These are phyloP conservation scores for Halocynthia roretzi DNA, from an alignment of 23 tunicate genomes.

Conservation along the genomic window DNA sequence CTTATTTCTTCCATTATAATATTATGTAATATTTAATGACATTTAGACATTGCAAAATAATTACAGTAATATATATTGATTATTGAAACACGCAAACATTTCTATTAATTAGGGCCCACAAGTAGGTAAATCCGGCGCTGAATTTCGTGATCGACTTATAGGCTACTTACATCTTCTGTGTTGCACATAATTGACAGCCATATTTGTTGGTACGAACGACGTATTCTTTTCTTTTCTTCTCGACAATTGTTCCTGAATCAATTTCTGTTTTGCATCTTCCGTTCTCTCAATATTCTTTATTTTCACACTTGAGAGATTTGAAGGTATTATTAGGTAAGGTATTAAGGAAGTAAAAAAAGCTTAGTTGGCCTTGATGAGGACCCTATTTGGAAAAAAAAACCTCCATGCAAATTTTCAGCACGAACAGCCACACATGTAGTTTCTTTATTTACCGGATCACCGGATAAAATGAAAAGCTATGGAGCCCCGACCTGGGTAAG, in stretches of 20 bases:
- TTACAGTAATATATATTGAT: neutral
- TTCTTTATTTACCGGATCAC: too few species aligned
- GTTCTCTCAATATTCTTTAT: conserved; percentile 93
- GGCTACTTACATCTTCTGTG: conserved; percentile 60
- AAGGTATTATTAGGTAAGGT: neutral
- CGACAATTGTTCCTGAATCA: conserved; percentile 41
- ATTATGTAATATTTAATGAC: too few species aligned
- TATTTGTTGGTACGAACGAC: conserved; percentile 76
- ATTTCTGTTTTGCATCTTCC: conserved; percentile 83
- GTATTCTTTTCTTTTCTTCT: conserved; percentile 56
- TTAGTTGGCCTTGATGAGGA: neutral
- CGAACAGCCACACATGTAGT: too few species aligned
- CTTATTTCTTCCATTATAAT: too few species aligned
- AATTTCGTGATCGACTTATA: neutral
- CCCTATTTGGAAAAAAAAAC: neutral
- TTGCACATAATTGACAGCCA: conserved; percentile 93
- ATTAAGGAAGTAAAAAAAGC: neutral
- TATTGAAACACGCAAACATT: neutral
- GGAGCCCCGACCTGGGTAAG: too few species aligned
- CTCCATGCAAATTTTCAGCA: too few species aligned
- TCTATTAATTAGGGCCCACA: too few species aligned
- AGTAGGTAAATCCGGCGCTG: neutral
- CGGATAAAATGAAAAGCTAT: too few species aligned
- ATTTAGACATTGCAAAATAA: too few species aligned
- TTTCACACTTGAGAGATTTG: conserved; percentile 35